Evolutionary conservation across 2,888 invertebrate species (phyloP), one percentile per base, ranked within the genome.

Genomic region (Stramonita haemastoma): DNA sequence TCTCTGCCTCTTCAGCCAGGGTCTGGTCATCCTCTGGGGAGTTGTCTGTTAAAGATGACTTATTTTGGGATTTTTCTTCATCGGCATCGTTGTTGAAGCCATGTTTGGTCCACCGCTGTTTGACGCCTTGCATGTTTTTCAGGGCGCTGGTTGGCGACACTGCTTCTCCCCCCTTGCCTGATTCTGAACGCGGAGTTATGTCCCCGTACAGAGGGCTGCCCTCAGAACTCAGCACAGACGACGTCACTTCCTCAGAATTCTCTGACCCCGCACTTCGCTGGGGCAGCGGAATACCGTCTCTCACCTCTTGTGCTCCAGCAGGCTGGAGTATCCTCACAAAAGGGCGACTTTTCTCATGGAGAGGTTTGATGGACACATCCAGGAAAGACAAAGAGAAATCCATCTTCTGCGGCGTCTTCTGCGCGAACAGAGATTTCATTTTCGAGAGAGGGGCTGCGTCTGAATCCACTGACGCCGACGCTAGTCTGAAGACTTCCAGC

Each of bases 341-440:
- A 22, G 84, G 29, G 26, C 34, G 46, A 0, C 77, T 73, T 34
- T 32, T 56, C 29, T 85, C 32, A 11, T 22, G n/a, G 22, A 77
- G 29, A 22, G 85, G 36, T 46, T 66, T 36, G 34, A 70, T 17
- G 36, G 85, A 89, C 11, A 56, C 19, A 56, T 89, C 89, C 57
- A 70, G 46, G 77, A 89, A 89, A 11, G 89, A 83, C 85, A 89
- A 70, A 22, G 34, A 85, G 77, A 85, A 89, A 56, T 89, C 89
- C 85, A 89, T 85, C 19, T 29, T 29, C 5, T 56, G 15, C 22
- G 0, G 15, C 5, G 32, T 26, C 6, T 32, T 32, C 34, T 17
- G 29, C 0, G 81, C n/a, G 22, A 32, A 87, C 19, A 77, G 13
- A 34, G 36, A 22, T 46, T 36, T 19, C 22, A 88, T 46, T 46